Evolutionary conservation across 2,797 vertebrate genomes (phyloP), one percentile per base, ranked within the genome.

Genomic region (Dendrocincla tyrannina): DNA sequence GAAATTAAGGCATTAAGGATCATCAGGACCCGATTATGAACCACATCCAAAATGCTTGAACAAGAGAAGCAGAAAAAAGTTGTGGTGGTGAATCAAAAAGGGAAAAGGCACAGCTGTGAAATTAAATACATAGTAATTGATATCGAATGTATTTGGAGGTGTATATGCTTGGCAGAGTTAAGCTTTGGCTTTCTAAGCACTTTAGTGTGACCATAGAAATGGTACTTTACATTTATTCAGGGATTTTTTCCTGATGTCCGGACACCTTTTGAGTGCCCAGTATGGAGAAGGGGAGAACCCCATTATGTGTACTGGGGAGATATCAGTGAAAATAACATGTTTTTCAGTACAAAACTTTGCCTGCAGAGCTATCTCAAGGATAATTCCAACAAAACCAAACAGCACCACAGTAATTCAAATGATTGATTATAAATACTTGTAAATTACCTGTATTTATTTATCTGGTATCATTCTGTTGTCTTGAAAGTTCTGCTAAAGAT

Each of bases 1-100:
- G 88, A 86, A 95, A 93, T 88, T 14, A 88, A 77, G 73, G 82
- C 69, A 91, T 92, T 91, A 88, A 82, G 73, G 76, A 88, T 95
- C 88, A 86, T 86, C 76, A 96, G 83, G 59, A 79, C 55, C 69
- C 2, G 39, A 88, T 94, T 87, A 88, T 90, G 72, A 89, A 23
- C 27, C 17, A 62, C 39, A 89, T 96, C 63, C 84, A 74, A 89
- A 92, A 68, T 50, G 47, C 55, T n/a, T 76, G 39, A 93, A 72
- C 41, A 76, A 76, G 55, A 81, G 73, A 73, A 79, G 32, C 67
- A 59, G 59, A 62, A 50, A 56, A 84, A 68, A 27, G 7, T 66
- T 19, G 7, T 30, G 24, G 39, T 59, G 6, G 15, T n/a, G 12
- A 11, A 37, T 64, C 23, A 50, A 19, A 88, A 78, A 42, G 16